Evolutionary conservation across 1,140 invertebrate species (phyloP), one percentile per base, ranked within the genome.

Genomic region (Drosophila bocki): DNA sequence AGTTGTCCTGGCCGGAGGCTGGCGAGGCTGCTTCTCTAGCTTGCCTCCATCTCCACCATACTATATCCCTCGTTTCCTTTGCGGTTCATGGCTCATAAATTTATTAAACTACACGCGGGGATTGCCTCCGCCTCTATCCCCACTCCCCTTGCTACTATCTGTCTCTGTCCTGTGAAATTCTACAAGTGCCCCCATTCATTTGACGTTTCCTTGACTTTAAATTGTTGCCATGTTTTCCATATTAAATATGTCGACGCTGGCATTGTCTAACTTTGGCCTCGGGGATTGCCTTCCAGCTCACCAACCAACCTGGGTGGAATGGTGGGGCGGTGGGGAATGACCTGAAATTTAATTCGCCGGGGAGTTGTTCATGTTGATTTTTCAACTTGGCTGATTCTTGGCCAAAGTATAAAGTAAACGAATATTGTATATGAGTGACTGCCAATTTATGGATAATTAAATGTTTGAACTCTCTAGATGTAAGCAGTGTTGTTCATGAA

Each of bases 31-130:
- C 53, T 54, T 8, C 51, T 54, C 51, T 37, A 22, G 33, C 51
- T 41, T 74, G 6, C 45, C 47, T 19, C 19, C 19, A 15, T 32
- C 33, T 11, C 58, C 29, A 33, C 33, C 54, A 33, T 7, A 44
- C 35, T 8, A 39, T 22, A 48, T 70, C 70, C 70, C 54, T 37
- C 35, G 35, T 26, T 45, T 62, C 35, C 71, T 62, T 44, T 75
- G 45, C 42, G 70, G 45, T 51, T 39, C 70, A 67, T 85, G 75
- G 60, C 82, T 79, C 70, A 82, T 86, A 68, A 86, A 82, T 85
- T 86, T 85, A 82, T 86, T 61, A 82, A 79, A 75, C 62, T 64
- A 68, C 78, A 70, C 69, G 67, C 39, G 70, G 32, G 33, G 29
- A 33, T 13, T 37, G 35, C 26, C 51, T 59, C 11, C 9, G 29